These are phyloP conservation scores for Syngnathoides biaculeatus DNA, from an alignment of 2,113 vertebrate genomes.

Conservation along the genomic window DNA sequence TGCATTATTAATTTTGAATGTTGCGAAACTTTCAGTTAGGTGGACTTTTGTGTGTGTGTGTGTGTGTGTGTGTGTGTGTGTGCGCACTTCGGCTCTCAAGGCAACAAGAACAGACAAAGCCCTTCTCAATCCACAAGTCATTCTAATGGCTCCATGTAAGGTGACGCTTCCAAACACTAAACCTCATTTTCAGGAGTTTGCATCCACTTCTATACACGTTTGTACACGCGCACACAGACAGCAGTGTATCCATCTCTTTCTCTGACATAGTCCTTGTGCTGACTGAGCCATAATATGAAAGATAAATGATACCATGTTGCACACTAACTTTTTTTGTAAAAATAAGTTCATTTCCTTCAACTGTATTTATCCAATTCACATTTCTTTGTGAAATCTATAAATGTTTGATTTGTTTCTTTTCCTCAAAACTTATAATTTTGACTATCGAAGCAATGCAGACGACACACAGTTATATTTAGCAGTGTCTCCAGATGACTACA, in stretches of 20 bases:
- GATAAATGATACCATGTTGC: neutral
- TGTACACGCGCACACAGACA: neutral
- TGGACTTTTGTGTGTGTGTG: neutral
- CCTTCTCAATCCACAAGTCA: slow-evolving; percentile 50
- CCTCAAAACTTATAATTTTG: too few relatives aligned
- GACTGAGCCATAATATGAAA: slow-evolving; percentile 8
- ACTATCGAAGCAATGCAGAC: too few relatives aligned
- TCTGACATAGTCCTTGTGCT: neutral
- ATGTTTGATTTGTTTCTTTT: neutral
- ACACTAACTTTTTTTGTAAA: neutral
- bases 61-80: neutral
- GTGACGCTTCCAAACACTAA: slow-evolving; percentile 42
- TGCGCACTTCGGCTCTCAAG: slow-evolving; percentile 25
- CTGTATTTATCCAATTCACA: neutral
- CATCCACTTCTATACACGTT: neutral
- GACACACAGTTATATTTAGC: too few relatives aligned
- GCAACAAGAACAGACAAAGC: slow-evolving; percentile 45
- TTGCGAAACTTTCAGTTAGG: slow-evolving; percentile 22
- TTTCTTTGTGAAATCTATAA: neutral
- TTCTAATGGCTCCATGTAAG: slow-evolving; percentile 50
- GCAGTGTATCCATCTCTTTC: neutral
- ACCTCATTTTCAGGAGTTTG: slow-evolving; percentile 17
- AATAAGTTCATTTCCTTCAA: neutral
- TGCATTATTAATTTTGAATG: slow-evolving; percentile 57
- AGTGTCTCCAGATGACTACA: too few relatives aligned